A percentile compares a stretch with the other conserved stretches of the same genome.
These are phyloP conservation scores for Tachuris rubrigastra DNA, from an alignment of 2,113 vertebrate species.

Conservation along the genomic window DNA sequence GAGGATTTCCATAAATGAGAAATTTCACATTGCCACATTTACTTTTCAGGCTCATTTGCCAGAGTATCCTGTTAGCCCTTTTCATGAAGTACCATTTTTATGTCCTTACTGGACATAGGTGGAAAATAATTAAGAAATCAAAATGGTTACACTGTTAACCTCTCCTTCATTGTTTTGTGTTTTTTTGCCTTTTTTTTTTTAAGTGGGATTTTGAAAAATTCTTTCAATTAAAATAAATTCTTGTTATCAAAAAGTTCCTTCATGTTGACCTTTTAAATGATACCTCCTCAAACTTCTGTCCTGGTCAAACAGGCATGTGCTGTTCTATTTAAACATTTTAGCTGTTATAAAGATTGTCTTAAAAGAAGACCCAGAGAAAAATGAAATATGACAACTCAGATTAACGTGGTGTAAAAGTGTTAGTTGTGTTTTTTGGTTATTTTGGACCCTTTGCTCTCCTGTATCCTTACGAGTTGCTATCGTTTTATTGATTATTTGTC, in stretches of 20 bases:
- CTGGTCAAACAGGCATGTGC: not conserved
- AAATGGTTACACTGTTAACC: not conserved
- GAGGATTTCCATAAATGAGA: not conserved
- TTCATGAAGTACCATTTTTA: not conserved
- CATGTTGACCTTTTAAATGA: not conserved
- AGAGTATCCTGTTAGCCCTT: not conserved
- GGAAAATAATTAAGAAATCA: not conserved
- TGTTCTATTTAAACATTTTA: not conserved
- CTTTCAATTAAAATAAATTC: not conserved
- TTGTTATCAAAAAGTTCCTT: not conserved
- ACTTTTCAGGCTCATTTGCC: not conserved
- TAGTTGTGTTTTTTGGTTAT: not conserved
- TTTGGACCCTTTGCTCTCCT: not conserved
- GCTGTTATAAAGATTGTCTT: not conserved
- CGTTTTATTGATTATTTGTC: conserved; percentile 75
- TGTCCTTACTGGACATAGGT: not conserved
- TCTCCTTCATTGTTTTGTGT: not conserved
- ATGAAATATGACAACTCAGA: not conserved
- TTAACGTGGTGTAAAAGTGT: not conserved
- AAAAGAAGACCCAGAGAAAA: not conserved
- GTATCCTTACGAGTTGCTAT: not conserved
- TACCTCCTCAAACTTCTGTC: not conserved
- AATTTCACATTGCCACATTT: not conserved
- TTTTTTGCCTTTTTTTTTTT: not conserved
- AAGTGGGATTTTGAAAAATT: not conserved